A percentile compares a stretch with the other conserved stretches of the same genome.
phyloP scores from a whole-genome alignment of 1,140 invertebrate species.

The Drosophila kikkawai region DNA sequence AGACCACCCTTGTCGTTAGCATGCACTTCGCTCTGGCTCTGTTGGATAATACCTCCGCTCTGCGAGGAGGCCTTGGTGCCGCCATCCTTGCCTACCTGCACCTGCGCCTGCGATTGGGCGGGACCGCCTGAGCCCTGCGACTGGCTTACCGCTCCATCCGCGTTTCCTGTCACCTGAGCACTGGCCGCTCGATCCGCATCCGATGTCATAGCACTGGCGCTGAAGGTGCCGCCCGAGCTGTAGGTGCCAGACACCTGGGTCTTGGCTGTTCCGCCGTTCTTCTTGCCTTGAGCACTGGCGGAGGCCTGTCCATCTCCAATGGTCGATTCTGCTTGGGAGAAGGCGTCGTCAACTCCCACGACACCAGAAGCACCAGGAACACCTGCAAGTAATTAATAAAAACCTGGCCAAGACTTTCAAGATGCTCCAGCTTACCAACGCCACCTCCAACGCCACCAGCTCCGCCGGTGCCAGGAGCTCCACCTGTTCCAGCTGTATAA shows the following conservation, averaged over 20 bases:
- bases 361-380: slow-evolving; percentile 81
- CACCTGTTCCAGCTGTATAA: slow-evolving; percentile 33
- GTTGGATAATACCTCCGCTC: slow-evolving; percentile 90
- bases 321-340: slow-evolving; percentile 91
- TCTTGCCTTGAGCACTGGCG: slow-evolving; percentile 91
- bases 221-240: slow-evolving; percentile 90
- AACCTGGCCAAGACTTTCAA: not conserved
- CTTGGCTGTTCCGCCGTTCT: slow-evolving; percentile 90
- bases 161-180: slow-evolving; percentile 89
- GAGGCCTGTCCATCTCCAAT: slow-evolving; percentile 90
- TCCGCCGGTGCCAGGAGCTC: slow-evolving; percentile 22
- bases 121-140: slow-evolving; percentile 90
- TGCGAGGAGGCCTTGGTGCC: slow-evolving; percentile 90
- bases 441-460: slow-evolving; percentile 10
- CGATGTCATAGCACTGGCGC: slow-evolving; percentile 92
- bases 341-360: slow-evolving; percentile 86
- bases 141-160: slow-evolving; percentile 90
- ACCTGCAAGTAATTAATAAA: not conserved
- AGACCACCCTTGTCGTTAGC: slow-evolving; percentile 92
- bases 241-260: slow-evolving; percentile 92
- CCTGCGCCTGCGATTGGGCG: slow-evolving; percentile 91
- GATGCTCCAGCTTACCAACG: slow-evolving; percentile 38
- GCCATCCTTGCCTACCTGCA: slow-evolving; percentile 90
- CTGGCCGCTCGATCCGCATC: slow-evolving; percentile 90
- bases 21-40: slow-evolving; percentile 85